These are phyloP conservation scores for Drosophila watanabei DNA, from an alignment of 1,140 invertebrate genomes.

Conservation along the genomic window DNA sequence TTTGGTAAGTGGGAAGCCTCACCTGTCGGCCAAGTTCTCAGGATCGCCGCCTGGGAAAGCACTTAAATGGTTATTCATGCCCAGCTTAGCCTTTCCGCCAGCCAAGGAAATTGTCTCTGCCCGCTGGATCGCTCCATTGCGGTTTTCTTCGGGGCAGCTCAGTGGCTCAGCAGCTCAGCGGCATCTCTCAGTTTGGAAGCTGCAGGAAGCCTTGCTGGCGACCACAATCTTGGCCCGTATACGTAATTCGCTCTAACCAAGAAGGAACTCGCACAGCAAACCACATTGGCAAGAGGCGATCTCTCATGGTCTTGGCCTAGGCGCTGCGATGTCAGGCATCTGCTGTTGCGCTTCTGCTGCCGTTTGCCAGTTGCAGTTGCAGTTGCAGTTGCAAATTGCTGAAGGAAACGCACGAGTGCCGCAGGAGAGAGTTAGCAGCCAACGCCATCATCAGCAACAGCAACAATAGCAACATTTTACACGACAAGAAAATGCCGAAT, in stretches of 20 bases:
- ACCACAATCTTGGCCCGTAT: constrained; percentile 74
- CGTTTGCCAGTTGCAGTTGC: neutral
- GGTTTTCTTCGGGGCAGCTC: constrained; percentile 36
- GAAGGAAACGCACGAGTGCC: constrained; percentile 81
- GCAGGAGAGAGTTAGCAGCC: constrained; percentile 57
- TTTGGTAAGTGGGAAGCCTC: constrained; percentile 54
- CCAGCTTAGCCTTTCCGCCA: constrained; percentile 60
- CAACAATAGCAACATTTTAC: constrained; percentile 15
- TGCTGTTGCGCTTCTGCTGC: constrained; percentile 36
- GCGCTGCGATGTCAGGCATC: constrained; percentile 67
- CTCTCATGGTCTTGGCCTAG: constrained; percentile 43
- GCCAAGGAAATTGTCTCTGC: constrained; percentile 74
- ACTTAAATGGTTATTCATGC: constrained; percentile 81
- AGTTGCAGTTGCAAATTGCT: constrained; percentile 70
- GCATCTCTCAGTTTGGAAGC: constrained; percentile 25
- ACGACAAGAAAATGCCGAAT: neutral
- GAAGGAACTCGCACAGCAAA: constrained; percentile 69
- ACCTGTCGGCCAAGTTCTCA: constrained; percentile 77
- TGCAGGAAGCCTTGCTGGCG: constrained; percentile 67
- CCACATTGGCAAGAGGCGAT: constrained; percentile 39
- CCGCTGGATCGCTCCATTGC: constrained; percentile 50
- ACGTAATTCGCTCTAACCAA: constrained; percentile 76
- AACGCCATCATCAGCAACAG: neutral
- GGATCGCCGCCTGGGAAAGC: constrained; percentile 78
- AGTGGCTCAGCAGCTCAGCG: neutral